Conservation (phyloP, 2,888 invertebrate genomes). For the Plebejus anna region DNA sequence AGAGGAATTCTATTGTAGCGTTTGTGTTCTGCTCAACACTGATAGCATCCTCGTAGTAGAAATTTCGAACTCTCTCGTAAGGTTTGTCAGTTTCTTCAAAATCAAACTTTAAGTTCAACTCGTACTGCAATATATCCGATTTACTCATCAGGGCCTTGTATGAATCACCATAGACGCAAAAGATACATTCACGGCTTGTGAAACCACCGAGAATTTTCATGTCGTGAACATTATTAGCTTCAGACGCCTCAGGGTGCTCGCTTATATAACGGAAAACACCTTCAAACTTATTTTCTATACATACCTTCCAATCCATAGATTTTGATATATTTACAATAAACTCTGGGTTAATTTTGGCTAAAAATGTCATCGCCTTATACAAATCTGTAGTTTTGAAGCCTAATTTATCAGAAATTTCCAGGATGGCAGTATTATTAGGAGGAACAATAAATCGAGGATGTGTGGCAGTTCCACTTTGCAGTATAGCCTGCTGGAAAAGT, state of each 20-base stretch:
- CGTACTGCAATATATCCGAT: not conserved
- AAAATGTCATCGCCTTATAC: not conserved
- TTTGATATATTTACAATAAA: not conserved
- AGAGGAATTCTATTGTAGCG: not conserved
- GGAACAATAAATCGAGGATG: not conserved
- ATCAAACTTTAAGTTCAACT: not conserved
- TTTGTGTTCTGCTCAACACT: not conserved
- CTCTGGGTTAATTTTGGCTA: not conserved
- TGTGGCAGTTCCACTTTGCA: constrained; percentile 25
- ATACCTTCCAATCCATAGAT: not conserved
- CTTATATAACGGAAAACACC: not conserved
- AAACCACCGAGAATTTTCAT: constrained; percentile 16
- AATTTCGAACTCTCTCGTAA: not conserved
- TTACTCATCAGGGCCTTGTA: not conserved
- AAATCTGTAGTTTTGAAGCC: constrained; percentile 20
- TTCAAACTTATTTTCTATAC: not conserved
- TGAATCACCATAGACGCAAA: not conserved
- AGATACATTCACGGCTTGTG: not conserved
- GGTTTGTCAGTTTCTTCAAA: not conserved
- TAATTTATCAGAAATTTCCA: constrained; percentile 4
- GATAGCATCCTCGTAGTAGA: not conserved
- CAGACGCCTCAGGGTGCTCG: not conserved
- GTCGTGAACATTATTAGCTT: not conserved
- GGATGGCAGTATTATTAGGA: not conserved
- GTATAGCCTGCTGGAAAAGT: constrained; percentile 25